phyloP scores from a whole-genome alignment of 2,113 vertebrate genomes.

The Capreolus pygargus region DNA sequence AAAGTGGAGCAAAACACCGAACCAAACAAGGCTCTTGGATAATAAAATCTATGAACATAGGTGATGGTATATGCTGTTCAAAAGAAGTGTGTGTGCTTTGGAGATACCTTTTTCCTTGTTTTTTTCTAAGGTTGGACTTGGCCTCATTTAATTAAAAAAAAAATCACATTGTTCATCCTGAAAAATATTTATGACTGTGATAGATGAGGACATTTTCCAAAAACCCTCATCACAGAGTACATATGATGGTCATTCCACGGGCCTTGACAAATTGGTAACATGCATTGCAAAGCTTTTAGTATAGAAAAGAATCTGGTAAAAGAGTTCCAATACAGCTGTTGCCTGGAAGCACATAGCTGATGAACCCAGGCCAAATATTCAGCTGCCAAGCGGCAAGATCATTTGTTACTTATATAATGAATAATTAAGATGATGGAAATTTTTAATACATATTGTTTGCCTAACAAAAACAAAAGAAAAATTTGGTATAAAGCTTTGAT shows the following conservation, averaged over 20 bases:
- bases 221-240: background rate
- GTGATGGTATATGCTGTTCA: background rate
- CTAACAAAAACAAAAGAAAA: background rate
- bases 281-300: background rate
- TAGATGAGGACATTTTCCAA: background rate
- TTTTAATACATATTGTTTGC: background rate
- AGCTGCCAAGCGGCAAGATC: background rate
- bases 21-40: background rate
- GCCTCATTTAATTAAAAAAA: background rate
- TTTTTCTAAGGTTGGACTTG: background rate
- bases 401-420: background rate
- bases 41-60: conserved; percentile 24
- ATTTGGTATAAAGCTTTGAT: background rate
- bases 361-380: background rate
- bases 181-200: conserved; percentile 21
- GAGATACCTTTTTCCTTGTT: background rate
- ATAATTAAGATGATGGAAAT: background rate
- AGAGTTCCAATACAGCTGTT: background rate
- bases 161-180: background rate
- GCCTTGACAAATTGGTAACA: background rate
- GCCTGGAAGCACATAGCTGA: background rate
- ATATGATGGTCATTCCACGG: background rate
- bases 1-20: background rate
- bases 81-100: background rate
- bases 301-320: background rate